A percentile compares a stretch with the other conserved stretches of the same genome.
These are phyloP conservation scores for Bufo gargarizans DNA, from an alignment of 2,113 vertebrate species.

Conservation along the genomic window DNA sequence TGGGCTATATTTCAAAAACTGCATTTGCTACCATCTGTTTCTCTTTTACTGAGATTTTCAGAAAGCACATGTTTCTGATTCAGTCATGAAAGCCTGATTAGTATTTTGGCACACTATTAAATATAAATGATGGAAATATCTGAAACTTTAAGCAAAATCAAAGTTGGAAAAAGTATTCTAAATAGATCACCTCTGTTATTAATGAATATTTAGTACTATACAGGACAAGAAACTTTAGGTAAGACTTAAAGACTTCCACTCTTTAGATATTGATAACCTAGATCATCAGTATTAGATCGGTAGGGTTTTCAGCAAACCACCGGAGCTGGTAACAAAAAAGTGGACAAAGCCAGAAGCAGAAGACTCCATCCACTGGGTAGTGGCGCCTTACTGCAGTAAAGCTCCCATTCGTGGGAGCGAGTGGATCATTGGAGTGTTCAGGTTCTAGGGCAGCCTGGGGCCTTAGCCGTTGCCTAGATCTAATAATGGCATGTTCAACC, in stretches of 20 bases:
- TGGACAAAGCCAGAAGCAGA: too few relatives aligned
- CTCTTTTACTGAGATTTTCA: slow-evolving; percentile 33
- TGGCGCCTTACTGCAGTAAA: too few relatives aligned
- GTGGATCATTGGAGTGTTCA: too few relatives aligned
- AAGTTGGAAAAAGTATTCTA: background rate
- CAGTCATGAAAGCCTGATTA: slow-evolving; percentile 1
- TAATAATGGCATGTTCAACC: too few relatives aligned
- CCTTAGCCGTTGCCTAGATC: too few relatives aligned
- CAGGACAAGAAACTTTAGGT: background rate
- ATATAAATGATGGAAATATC: background rate
- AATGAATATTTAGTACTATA: background rate
- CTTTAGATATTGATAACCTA: too few relatives aligned
- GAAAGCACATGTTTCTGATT: slow-evolving; percentile 4
- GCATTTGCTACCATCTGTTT: slow-evolving; percentile 37
- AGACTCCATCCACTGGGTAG: too few relatives aligned
- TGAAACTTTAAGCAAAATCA: background rate
- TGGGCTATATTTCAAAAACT: slow-evolving; percentile 39
- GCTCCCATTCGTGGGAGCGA: too few relatives aligned
- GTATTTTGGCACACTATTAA: slow-evolving; percentile 20
- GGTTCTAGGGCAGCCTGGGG: too few relatives aligned
- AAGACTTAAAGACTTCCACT: background rate
- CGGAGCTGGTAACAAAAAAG: too few relatives aligned
- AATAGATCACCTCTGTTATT: background rate
- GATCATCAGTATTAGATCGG: too few relatives aligned
- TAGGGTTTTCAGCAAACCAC: too few relatives aligned